These are phyloP conservation scores for Centropristis striata DNA, from an alignment of 2,113 vertebrate genomes.

Conservation along the genomic window DNA sequence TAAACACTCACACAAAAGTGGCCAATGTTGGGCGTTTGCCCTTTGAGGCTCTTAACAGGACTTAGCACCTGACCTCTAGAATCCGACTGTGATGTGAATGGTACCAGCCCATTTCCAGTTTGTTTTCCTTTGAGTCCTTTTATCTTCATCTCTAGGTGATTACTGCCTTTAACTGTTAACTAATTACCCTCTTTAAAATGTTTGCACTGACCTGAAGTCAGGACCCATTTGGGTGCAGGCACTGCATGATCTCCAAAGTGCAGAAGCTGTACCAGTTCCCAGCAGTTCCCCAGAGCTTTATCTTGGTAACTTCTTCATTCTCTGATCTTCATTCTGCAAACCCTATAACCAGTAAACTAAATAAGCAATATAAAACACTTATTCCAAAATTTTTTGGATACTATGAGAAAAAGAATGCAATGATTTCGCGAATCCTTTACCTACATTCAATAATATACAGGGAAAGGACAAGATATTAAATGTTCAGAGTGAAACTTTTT, in stretches of 20 bases:
- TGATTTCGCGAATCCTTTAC: too few species aligned
- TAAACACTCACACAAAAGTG: slow-evolving; percentile 69
- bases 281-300: slow-evolving; percentile 3
- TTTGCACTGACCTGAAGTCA: slow-evolving; percentile 54
- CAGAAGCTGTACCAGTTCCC: slow-evolving; percentile 19
- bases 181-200: slow-evolving; percentile 76
- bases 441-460: too few species aligned
- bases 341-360: not conserved
- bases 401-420: too few species aligned
- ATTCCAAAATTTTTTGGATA: too few species aligned
- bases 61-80: slow-evolving; percentile 81
- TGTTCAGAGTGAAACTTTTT: too few species aligned
- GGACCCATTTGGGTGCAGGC: slow-evolving; percentile 26
- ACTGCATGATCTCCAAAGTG: slow-evolving; percentile 26
- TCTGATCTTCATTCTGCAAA: not conserved
- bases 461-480: too few species aligned
- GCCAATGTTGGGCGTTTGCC: slow-evolving; percentile 64
- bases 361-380: not conserved
- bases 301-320: not conserved
- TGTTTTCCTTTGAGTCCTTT: slow-evolving; percentile 75
- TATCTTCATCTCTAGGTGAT: slow-evolving; percentile 68
- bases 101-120: slow-evolving; percentile 71
- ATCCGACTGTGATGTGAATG: slow-evolving; percentile 78
- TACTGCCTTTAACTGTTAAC: slow-evolving; percentile 63
- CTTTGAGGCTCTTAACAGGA: slow-evolving; percentile 80